A percentile compares a stretch with the other conserved stretches of the same genome.
phyloP scores from a whole-genome alignment of 1,140 invertebrate genomes.

The Cyclargus thomasi region DNA sequence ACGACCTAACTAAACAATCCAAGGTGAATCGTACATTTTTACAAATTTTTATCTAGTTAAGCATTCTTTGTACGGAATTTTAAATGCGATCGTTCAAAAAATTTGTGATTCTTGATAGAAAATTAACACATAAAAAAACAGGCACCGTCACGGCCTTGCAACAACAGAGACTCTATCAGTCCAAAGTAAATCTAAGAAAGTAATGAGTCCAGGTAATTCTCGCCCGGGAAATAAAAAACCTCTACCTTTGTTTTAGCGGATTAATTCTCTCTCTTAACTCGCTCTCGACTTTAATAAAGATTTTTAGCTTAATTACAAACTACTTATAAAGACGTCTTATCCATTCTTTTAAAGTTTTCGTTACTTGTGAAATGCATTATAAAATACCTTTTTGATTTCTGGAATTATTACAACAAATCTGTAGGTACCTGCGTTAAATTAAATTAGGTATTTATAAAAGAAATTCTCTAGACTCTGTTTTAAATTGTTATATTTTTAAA shows the following conservation, averaged over 20 bases:
- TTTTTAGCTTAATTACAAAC: constrained; percentile 19
- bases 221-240: constrained; percentile 1
- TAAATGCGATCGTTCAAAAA: too few relatives aligned
- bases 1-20: too few relatives aligned
- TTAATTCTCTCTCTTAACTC: constrained; percentile 20
- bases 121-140: neutral
- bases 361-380: neutral
- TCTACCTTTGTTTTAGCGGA: constrained; percentile 24
- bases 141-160: neutral
- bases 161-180: too few relatives aligned
- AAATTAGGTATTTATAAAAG: neutral
- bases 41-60: too few relatives aligned
- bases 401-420: neutral
- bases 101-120: too few relatives aligned
- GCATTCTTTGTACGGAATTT: too few relatives aligned
- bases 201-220: constrained; percentile 3
- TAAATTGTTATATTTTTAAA: too few relatives aligned
- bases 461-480: neutral
- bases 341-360: constrained; percentile 14
- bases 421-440: neutral
- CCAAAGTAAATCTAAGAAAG: constrained; percentile 8
- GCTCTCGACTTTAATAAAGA: constrained; percentile 20
- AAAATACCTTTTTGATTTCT: neutral
- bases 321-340: constrained; percentile 19
- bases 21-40: too few relatives aligned